Evolutionary conservation across 64 coral and sea anemone species (phyloP).

Genomic region (Montipora efflorescens): DNA sequence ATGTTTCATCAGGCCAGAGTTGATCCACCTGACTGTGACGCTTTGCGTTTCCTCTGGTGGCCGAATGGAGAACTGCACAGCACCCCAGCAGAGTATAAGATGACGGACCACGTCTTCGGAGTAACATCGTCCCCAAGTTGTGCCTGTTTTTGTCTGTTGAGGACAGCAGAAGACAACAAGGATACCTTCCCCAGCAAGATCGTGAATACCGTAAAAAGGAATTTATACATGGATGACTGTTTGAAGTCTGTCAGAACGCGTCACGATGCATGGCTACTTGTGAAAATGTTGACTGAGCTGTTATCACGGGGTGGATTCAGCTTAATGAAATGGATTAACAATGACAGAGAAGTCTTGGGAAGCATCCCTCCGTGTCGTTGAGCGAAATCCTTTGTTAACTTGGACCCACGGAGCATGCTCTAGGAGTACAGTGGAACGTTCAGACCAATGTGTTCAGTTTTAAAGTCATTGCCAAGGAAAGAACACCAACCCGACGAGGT

Average conservation of each 20-base stretch:
- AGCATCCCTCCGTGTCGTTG: background rate
- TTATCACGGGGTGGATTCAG: slow-evolving; percentile 11
- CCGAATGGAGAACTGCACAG: background rate
- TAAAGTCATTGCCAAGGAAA: background rate
- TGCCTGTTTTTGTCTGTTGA: background rate
- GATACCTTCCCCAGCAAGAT: background rate
- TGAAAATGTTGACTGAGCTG: background rate
- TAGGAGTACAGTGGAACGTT: slow-evolving; percentile 29
- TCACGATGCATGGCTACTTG: background rate
- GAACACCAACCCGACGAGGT: background rate
- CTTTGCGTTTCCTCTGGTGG: background rate
- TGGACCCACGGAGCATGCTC: slow-evolving; percentile 7
- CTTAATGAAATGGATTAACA: background rate
- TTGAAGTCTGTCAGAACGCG: background rate
- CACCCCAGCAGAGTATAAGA: background rate
- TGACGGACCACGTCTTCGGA: background rate
- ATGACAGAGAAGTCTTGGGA: background rate
- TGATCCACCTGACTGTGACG: background rate
- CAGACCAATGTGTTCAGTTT: background rate
- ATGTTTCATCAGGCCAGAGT: too few relatives aligned
- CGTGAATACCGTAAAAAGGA: slow-evolving; percentile 4
- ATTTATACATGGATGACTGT: slow-evolving; percentile 37
- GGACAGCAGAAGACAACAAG: background rate
- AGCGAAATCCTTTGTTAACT: background rate
- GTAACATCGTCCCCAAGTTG: background rate